Evolutionary conservation across 2,113 vertebrate species (phyloP).

Genomic region (Hemiprocne comata): DNA sequence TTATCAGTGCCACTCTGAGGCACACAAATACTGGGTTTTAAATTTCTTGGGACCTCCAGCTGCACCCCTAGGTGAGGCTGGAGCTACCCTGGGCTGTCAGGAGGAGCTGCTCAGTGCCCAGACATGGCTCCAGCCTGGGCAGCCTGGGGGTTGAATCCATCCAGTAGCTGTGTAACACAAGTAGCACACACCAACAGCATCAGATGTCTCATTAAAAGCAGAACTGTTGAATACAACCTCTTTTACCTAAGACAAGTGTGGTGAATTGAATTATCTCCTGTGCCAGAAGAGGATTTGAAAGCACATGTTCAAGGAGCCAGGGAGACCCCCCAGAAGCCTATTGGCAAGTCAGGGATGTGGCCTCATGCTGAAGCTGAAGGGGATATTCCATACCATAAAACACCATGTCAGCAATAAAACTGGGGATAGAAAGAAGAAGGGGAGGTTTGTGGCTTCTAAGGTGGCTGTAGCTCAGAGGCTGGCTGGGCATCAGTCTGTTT

Average conservation of each 20-base stretch:
- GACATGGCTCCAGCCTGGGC: not conserved
- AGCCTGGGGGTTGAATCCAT: not conserved
- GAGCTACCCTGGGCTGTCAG: not conserved
- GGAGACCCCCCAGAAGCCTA: not conserved
- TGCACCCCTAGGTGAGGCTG: not conserved
- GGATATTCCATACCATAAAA: not conserved
- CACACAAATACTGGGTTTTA: not conserved
- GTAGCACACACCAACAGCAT: not conserved
- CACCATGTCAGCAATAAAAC: not conserved
- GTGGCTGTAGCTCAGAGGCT: not conserved
- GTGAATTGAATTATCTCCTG: not conserved
- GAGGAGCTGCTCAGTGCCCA: not conserved
- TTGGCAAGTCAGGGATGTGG: not conserved
- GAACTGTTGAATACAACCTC: not conserved
- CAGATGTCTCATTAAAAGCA: not conserved
- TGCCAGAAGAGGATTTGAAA: not conserved
- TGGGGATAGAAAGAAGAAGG: not conserved
- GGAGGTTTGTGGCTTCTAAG: not conserved
- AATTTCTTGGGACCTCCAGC: not conserved
- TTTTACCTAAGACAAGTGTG: not conserved
- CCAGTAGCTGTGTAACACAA: not conserved
- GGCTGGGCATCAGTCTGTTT: not conserved
- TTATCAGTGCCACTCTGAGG: not conserved
- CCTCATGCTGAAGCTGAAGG: not conserved
- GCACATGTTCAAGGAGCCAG: not conserved